These are phyloP conservation scores for Trichopria drosophilae DNA, from an alignment of 2,888 invertebrate genomes.

Conservation along the genomic window DNA sequence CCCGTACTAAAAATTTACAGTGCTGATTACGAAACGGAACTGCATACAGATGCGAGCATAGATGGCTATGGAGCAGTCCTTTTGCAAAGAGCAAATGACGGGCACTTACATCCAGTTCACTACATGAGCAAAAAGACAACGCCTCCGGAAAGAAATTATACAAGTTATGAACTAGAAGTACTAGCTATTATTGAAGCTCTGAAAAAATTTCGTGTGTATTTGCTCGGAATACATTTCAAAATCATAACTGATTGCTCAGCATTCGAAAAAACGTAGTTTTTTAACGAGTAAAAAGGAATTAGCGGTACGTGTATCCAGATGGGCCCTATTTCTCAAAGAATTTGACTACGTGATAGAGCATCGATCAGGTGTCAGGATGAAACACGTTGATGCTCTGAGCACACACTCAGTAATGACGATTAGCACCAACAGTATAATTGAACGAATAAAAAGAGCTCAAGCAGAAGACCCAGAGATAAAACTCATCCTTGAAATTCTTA, in stretches of 20 bases:
- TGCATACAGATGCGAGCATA: slow-evolving; percentile 18
- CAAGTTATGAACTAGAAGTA: too few relatives aligned
- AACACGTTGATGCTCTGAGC: slow-evolving; percentile 26
- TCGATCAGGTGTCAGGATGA: slow-evolving; percentile 7
- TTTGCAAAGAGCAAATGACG: slow-evolving; percentile 9
- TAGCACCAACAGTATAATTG: neutral
- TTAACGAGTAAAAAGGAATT: slow-evolving; percentile 18
- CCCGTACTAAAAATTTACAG: too few relatives aligned
- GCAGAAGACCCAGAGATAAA: slow-evolving; percentile 6
- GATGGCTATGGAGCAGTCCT: slow-evolving; percentile 19
- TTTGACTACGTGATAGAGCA: slow-evolving; percentile 18
- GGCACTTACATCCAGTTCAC: slow-evolving; percentile 5
- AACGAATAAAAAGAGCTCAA: slow-evolving; percentile 6
- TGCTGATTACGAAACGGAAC: too few relatives aligned
- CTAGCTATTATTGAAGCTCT: too few relatives aligned
- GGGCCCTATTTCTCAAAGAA: slow-evolving; percentile 20
- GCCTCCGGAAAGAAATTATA: slow-evolving; percentile 11
- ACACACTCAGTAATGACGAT: slow-evolving; percentile 9
- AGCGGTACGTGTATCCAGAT: slow-evolving; percentile 7
- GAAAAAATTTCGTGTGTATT: too few relatives aligned
- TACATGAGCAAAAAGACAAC: slow-evolving; percentile 14
- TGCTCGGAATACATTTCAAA: slow-evolving; percentile 6
- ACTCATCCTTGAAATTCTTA: neutral
- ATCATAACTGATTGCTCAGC: slow-evolving; percentile 23
- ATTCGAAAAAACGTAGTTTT: slow-evolving; percentile 14